These are phyloP conservation scores for Seriola rivoliana DNA, from an alignment of 2,113 vertebrate species.

Conservation along the genomic window DNA sequence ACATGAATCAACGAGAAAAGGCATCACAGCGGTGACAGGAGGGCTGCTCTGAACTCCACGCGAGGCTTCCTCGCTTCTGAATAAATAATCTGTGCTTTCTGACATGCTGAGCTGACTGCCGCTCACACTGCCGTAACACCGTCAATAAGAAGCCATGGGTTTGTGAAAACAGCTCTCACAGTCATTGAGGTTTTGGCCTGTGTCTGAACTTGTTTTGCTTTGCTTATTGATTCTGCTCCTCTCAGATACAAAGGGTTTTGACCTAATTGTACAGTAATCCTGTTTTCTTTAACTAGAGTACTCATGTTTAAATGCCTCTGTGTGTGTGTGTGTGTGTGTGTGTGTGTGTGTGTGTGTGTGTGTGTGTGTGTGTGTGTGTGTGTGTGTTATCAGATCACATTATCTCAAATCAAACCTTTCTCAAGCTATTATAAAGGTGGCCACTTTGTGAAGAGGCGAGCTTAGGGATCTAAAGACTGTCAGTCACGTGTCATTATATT, in stretches of 20 bases:
- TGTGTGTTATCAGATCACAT: slow-evolving; percentile 28
- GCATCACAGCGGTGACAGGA: slow-evolving; percentile 30
- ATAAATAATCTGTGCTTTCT: slow-evolving; percentile 29
- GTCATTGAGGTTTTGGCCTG: slow-evolving; percentile 51
- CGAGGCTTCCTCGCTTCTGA: slow-evolving; percentile 26
- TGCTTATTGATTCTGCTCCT: slow-evolving; percentile 74
- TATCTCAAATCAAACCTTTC: slow-evolving; percentile 11
- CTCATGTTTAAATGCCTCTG: slow-evolving; percentile 21
- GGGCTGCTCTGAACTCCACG: slow-evolving; percentile 38
- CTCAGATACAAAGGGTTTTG: slow-evolving; percentile 69
- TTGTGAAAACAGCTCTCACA: slow-evolving; percentile 56
- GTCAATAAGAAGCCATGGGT: slow-evolving; percentile 50
- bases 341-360: slow-evolving; percentile 22
- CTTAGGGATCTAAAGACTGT: neutral
- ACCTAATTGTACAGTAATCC: slow-evolving; percentile 74
- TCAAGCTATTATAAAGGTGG: neutral
- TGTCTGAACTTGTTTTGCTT: slow-evolving; percentile 81
- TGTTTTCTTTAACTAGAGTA: slow-evolving; percentile 71
- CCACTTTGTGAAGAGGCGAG: neutral
- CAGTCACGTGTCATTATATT: neutral
- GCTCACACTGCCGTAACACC: slow-evolving; percentile 27
- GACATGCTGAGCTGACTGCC: slow-evolving; percentile 17
- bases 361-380: slow-evolving; percentile 11
- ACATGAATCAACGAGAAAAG: slow-evolving; percentile 45
- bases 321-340: neutral